Conservation (phyloP, 37 sponge, comb jelly and placozoan genomes). For the Diacarnus erythraeanus region DNA sequence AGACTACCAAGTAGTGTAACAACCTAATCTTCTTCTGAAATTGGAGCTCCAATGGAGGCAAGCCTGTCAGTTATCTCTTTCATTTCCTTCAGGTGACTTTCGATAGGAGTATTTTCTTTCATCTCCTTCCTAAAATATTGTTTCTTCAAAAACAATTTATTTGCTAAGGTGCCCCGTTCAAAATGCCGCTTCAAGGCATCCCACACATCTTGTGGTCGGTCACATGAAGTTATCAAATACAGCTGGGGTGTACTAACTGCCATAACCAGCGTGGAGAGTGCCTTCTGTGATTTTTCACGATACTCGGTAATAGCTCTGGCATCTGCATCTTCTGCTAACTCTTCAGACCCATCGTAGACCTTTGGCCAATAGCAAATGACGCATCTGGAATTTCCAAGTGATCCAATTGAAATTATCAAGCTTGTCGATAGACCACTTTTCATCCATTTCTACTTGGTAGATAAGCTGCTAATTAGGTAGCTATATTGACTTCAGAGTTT, state of each 20-base stretch:
- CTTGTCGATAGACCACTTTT: slow-evolving; percentile 46
- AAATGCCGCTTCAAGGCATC: slow-evolving; percentile 34
- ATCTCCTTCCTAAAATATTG: slow-evolving; percentile 55
- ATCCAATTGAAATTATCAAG: slow-evolving; percentile 39
- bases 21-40: slow-evolving; percentile 52
- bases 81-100: slow-evolving; percentile 50
- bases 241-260: slow-evolving; percentile 37
- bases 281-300: slow-evolving; percentile 31
- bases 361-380: slow-evolving; percentile 47
- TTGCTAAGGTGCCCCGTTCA: slow-evolving; percentile 47
- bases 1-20: slow-evolving; percentile 53
- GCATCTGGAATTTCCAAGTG: slow-evolving; percentile 61
- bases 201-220: slow-evolving; percentile 41
- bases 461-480: too few species aligned
- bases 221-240: slow-evolving; percentile 48
- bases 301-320: slow-evolving; percentile 3
- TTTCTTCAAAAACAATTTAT: slow-evolving; percentile 53
- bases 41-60: slow-evolving; percentile 39
- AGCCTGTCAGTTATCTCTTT: slow-evolving; percentile 56
- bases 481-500: too few species aligned
- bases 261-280: slow-evolving; percentile 49
- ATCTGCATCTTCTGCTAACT: slow-evolving; percentile 39
- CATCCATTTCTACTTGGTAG: too few species aligned
- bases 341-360: slow-evolving; percentile 38
- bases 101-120: slow-evolving; percentile 41